Evolutionary conservation across 1,140 invertebrate species (phyloP), one percentile per base, ranked within the genome.

Genomic region (Penaeus japonicus): DNA sequence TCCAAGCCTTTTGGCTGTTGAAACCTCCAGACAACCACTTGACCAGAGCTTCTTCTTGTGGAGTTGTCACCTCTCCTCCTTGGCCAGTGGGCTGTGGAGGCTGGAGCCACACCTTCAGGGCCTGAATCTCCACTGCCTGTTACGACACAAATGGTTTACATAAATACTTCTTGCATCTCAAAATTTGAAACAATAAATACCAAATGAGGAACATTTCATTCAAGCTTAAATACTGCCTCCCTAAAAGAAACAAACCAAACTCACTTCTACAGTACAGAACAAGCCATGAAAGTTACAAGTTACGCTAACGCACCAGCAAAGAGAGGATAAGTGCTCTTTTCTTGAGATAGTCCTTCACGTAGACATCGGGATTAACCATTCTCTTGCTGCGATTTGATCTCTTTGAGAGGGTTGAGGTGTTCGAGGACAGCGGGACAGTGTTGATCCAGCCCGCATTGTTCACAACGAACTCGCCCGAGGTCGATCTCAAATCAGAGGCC

Each of bases 301-400:
- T 15, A 12, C 47, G 10, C 15, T 22, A n/a, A 59, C 84, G 84
- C 47, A 91, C 90, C 93, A 99, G 92, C 53, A 99, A 93, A 91
- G 98, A 96, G 20, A 99, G 93, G 90, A 99, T 98, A 4, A 99
- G 94, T 93, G 98, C 99, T 84, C 98, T 93, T 92, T 99, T 99
- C 92, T 96, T 96, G 65, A 98, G 96, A 92, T 99, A 99, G 92
- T 99, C 97, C 92, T 98, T 98, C 47, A 98, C 96, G 92, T 97
- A 97, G 7, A 95, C 95, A 90, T 97, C 97, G 57, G 95, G 94
- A 90, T 94, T 94, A 91, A 94, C 94, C 89, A 93, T 92, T 89
- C 94, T 94, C 92, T 95, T 97, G 91, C 95, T 96, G 3, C 91
- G 90, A 30, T 91, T 92, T 12, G 93, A 92, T 20, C 96, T 94